phyloP scores from a whole-genome alignment of 92 coral and sea anemone genomes.

The Porites lobata region DNA sequence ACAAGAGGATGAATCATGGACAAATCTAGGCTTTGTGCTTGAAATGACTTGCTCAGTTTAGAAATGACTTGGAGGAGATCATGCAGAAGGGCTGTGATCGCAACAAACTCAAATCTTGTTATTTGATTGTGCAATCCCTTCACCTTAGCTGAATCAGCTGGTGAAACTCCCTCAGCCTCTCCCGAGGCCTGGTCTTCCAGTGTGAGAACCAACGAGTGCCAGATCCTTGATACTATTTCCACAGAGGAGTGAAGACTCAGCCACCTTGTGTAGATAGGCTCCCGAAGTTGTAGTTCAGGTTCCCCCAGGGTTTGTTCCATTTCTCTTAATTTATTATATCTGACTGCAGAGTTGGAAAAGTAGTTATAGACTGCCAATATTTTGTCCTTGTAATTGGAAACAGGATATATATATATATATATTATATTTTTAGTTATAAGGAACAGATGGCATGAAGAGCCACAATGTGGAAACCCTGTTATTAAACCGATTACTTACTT shows the following conservation, averaged over 20 bases:
- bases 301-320: constrained; percentile 6
- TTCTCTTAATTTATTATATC: neutral
- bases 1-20: neutral
- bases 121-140: neutral
- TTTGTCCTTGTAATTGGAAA: neutral
- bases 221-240: neutral
- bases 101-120: neutral
- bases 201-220: neutral
- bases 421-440: too few relatives aligned
- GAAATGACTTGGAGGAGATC: neutral
- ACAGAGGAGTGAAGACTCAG: neutral
- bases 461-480: too few relatives aligned
- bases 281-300: neutral
- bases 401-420: neutral
- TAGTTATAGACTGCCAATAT: neutral
- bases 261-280: constrained; percentile 1
- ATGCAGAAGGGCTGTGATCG: neutral
- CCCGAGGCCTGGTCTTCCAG: constrained; percentile 1
- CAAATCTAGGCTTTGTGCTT: neutral
- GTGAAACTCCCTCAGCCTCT: constrained; percentile 1
- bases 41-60: neutral
- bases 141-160: neutral
- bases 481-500: too few relatives aligned
- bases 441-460: too few relatives aligned
- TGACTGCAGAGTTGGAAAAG: constrained; percentile 1